A percentile compares a stretch with the other conserved stretches of the same genome.
Evolutionary conservation across 2,888 invertebrate genomes (phyloP).

Genomic region (Cyclophora punctaria): DNA sequence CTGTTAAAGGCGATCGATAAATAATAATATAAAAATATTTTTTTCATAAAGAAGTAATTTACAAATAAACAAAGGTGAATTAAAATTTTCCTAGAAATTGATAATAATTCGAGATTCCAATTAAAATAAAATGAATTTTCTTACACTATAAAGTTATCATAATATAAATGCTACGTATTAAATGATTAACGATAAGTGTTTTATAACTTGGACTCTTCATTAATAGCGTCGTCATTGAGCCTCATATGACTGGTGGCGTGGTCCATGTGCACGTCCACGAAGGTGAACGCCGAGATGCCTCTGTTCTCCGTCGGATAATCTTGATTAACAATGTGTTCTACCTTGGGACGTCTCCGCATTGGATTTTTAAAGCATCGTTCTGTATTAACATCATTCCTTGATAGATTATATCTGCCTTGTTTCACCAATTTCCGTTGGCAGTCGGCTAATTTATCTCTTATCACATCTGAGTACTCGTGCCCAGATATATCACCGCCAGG

Average conservation of each 20-base stretch:
- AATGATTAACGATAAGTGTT: background rate
- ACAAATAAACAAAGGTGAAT: too few relatives aligned
- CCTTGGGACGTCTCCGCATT: slow-evolving; percentile 42
- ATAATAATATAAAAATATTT: too few relatives aligned
- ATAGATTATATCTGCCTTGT: slow-evolving; percentile 55
- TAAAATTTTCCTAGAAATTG: too few relatives aligned
- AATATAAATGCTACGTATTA: too few relatives aligned
- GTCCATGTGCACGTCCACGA: slow-evolving; percentile 56
- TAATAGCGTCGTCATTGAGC: slow-evolving; percentile 28
- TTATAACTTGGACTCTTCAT: slow-evolving; percentile 61
- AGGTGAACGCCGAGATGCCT: slow-evolving; percentile 46
- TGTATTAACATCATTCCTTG: slow-evolving; percentile 42
- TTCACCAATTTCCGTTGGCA: slow-evolving; percentile 59
- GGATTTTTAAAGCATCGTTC: slow-evolving; percentile 34
- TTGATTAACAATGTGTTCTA: slow-evolving; percentile 46
- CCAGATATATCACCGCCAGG: slow-evolving; percentile 72
- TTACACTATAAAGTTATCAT: too few relatives aligned
- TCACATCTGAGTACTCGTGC: slow-evolving; percentile 67
- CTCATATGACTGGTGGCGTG: slow-evolving; percentile 27
- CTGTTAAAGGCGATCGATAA: too few relatives aligned
- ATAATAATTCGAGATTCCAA: too few relatives aligned
- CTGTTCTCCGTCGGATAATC: slow-evolving; percentile 47
- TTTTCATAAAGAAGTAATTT: too few relatives aligned
- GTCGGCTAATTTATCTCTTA: slow-evolving; percentile 68
- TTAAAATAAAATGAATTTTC: too few relatives aligned